Percentiles rank a stretch among this genome's conserved stretches.
Conservation (phyloP, 2,797 vertebrate genomes). For the Vultur gryphus region DNA sequence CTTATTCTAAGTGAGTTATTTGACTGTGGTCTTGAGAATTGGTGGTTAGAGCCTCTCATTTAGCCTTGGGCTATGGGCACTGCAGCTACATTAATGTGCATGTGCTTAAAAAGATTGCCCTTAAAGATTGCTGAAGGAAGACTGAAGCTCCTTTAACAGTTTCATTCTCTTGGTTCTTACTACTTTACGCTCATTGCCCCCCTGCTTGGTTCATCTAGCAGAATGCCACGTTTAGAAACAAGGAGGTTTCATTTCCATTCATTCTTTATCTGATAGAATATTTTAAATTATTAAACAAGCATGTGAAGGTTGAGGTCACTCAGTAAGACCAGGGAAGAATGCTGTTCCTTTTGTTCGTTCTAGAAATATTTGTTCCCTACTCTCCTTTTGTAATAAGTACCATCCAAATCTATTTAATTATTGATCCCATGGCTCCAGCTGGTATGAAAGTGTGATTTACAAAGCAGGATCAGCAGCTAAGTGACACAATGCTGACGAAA, state of each 20-base stretch:
- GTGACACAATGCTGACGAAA: not conserved
- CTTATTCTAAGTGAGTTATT: not conserved
- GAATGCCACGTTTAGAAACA: not conserved
- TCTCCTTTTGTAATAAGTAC: not conserved
- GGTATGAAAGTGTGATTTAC: not conserved
- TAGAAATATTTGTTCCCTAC: not conserved
- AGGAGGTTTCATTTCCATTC: not conserved
- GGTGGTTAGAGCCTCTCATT: not conserved
- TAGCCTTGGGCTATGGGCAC: not conserved
- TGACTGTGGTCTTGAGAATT: not conserved
- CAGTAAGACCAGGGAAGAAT: not conserved
- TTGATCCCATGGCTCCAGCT: not conserved
- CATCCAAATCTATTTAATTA: not conserved
- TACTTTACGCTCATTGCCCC: accelerated
- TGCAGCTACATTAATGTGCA: not conserved
- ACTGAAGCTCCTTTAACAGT: not conserved
- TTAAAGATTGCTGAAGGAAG: not conserved
- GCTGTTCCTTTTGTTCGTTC: not conserved
- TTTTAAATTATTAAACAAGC: not conserved
- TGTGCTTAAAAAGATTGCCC: not conserved
- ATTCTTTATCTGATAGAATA: not conserved
- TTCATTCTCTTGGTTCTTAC: not conserved
- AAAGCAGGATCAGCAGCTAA: not conserved
- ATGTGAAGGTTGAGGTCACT: not conserved
- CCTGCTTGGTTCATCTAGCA: not conserved